Base-by-base conservation (phyloP, 2,797 vertebrate genomes). In the Eospalax fontanierii region DNA sequence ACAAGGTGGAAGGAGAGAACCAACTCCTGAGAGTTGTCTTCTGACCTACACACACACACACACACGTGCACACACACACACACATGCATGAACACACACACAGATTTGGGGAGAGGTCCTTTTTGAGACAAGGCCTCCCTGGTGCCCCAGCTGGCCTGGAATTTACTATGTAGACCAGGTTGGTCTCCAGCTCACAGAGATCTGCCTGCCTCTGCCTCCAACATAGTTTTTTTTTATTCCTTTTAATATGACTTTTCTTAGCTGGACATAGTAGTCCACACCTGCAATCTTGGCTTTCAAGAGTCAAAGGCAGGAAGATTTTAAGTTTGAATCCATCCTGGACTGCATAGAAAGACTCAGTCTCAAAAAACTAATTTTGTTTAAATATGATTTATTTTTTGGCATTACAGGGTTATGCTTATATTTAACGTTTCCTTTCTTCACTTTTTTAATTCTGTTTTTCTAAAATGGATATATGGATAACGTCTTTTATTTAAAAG, bases 371-470 rank as follows among this genome's bases (percentile, higher is more conserved):
- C 7, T 43, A 76, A 50, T 30, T 4, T 11, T 28, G 28, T 28
- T 50, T 35, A 80, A 89, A 63, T 93, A 57, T 91, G 38, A 66
- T 46, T 61, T 91, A 61, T 46, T 61, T 91, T 90, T 94, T 46
- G 61, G 21, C n/a, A 21, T 35, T 80, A 35, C 11, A 26, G 57
- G 10, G 1, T 83, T 90, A 63, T 40, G 4, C 24, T 33, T 75
- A 11, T 61, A 75, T 94, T 80, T 9, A 73, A 79, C 63, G 10
- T 18, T 33, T 61, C 46, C 40, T 30, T 11, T 71, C 89, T 89
- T 94, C 82, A 33, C 63, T 33, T 43, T 92, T 89, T 94, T 89
- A 6, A 1, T 91, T 28, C 35, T 79, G 59, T 88, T 88, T 92
- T 89, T 86, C 87, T 54, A 91, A 50, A 88, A 82, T 83, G 82